These are phyloP conservation scores for Odontocolon sp. DNA, from an alignment of 2,888 invertebrate genomes.

Conservation along the genomic window DNA sequence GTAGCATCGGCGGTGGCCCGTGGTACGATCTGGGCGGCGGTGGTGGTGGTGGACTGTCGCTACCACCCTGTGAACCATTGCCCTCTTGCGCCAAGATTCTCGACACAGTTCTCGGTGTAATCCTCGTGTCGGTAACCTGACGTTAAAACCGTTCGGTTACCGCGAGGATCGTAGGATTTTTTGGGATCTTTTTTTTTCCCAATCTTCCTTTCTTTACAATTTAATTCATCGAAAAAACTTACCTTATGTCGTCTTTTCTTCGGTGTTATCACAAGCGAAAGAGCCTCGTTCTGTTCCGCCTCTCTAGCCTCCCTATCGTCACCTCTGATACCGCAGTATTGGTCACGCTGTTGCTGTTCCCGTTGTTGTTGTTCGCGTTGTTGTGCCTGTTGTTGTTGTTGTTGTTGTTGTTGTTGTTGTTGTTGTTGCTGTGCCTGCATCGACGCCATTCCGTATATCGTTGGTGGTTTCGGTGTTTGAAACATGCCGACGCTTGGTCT, in stretches of 20 bases:
- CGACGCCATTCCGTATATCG: conserved; percentile 80
- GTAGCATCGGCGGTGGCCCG: conserved; percentile 91
- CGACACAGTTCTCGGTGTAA: conserved; percentile 94
- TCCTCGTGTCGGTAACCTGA: conserved; percentile 92
- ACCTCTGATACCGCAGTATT: conserved; percentile 76
- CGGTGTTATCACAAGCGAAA: conserved; percentile 96
- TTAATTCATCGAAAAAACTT: conserved; percentile 17
- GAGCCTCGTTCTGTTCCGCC: conserved; percentile 95
- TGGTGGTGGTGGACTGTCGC: conserved; percentile 79
- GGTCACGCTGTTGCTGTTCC: conserved; percentile 76
- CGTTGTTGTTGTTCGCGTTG: conserved; percentile 71
- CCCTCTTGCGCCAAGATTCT: conserved; percentile 92
- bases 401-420: conserved; percentile 80
- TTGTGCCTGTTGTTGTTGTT: conserved; percentile 78
- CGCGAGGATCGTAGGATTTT: conserved; percentile 57
- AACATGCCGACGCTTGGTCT: conserved; percentile 89
- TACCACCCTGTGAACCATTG: conserved; percentile 86
- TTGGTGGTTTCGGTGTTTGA: conserved; percentile 91
- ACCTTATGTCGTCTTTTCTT: conserved; percentile 98
- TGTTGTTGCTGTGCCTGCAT: conserved; percentile 82
- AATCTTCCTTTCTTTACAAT: conserved; percentile 13
- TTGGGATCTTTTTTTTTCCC: conserved; percentile 33
- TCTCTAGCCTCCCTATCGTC: conserved; percentile 81
- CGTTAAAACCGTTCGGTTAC: conserved; percentile 66
- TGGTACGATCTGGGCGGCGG: conserved; percentile 89